These are phyloP conservation scores for Neocrepidodera transversa DNA, from an alignment of 2,888 invertebrate species.

Conservation along the genomic window DNA sequence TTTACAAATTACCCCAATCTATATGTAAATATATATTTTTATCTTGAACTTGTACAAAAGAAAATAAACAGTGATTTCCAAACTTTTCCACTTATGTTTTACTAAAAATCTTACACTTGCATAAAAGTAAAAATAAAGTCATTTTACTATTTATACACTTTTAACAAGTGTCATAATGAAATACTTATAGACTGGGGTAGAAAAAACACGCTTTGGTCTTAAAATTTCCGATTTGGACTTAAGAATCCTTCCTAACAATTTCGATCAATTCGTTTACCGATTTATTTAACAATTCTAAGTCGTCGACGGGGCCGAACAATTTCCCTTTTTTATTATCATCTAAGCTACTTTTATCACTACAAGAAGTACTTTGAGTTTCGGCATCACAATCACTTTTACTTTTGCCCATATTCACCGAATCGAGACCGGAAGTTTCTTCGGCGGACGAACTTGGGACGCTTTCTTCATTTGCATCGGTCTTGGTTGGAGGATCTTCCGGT, in stretches of 20 bases:
- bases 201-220: conserved; percentile 13
- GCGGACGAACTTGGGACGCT: conserved; percentile 53
- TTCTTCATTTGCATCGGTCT: conserved; percentile 31
- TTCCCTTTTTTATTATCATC: conserved; percentile 49
- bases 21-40: background rate
- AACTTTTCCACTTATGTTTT: too few relatives aligned
- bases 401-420: conserved; percentile 29
- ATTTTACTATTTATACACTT: too few relatives aligned
- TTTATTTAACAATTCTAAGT: conserved; percentile 55
- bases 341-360: conserved; percentile 48
- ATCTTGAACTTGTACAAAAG: too few relatives aligned
- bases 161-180: too few relatives aligned
- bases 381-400: conserved; percentile 52
- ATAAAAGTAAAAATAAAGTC: too few relatives aligned
- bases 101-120: too few relatives aligned
- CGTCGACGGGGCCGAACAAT: conserved; percentile 49
- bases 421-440: conserved; percentile 32
- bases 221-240: conserved; percentile 18
- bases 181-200: conserved; percentile 1
- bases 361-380: conserved; percentile 52
- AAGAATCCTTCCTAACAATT: conserved; percentile 57
- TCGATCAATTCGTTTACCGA: conserved; percentile 57
- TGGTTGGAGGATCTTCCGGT: conserved; percentile 35
- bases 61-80: too few relatives aligned
- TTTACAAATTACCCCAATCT: conserved; percentile 23